Percentiles rank a stretch among this genome's conserved stretches.
Conservation (phyloP, 2,113 vertebrate genomes). For the Spheniscus mendiculus region DNA sequence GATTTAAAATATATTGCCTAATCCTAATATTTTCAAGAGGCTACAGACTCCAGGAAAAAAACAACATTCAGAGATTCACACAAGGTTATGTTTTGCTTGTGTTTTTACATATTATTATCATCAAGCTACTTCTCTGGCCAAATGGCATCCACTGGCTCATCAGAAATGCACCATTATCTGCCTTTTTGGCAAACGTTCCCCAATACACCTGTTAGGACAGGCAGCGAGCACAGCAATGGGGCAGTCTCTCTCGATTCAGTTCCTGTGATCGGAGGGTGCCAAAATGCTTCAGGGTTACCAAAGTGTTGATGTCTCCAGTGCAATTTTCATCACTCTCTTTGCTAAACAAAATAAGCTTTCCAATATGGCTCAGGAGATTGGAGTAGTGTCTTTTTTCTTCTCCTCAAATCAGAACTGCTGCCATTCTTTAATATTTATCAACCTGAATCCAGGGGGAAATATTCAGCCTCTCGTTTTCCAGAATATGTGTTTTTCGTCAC, state of each 20-base stretch:
- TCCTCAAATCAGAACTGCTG: conserved; percentile 44
- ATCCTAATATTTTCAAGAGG: neutral
- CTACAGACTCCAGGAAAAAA: neutral
- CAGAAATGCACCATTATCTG: conserved; percentile 8
- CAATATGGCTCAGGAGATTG: conserved; percentile 56
- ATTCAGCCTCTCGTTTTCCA: conserved; percentile 31
- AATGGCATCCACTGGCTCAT: conserved; percentile 47
- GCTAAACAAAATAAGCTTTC: conserved; percentile 66
- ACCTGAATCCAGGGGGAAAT: conserved; percentile 34
- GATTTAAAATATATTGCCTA: neutral
- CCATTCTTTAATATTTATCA: conserved; percentile 70
- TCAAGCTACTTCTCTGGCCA: conserved; percentile 50
- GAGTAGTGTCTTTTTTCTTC: conserved; percentile 22
- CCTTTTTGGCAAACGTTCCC: conserved; percentile 22
- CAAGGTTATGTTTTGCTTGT: neutral
- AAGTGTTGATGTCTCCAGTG: conserved; percentile 41
- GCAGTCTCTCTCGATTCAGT: neutral
- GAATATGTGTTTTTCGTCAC: neutral
- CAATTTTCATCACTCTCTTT: conserved; percentile 53
- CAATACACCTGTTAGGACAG: conserved; percentile 48
- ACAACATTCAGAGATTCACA: neutral
- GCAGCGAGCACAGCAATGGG: neutral
- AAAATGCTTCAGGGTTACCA: conserved; percentile 60
- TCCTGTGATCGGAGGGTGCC: conserved; percentile 22
- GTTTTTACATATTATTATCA: conserved; percentile 50